Evolutionary conservation across 2,113 vertebrate genomes (phyloP).

Genomic region (Hassar affinis): DNA sequence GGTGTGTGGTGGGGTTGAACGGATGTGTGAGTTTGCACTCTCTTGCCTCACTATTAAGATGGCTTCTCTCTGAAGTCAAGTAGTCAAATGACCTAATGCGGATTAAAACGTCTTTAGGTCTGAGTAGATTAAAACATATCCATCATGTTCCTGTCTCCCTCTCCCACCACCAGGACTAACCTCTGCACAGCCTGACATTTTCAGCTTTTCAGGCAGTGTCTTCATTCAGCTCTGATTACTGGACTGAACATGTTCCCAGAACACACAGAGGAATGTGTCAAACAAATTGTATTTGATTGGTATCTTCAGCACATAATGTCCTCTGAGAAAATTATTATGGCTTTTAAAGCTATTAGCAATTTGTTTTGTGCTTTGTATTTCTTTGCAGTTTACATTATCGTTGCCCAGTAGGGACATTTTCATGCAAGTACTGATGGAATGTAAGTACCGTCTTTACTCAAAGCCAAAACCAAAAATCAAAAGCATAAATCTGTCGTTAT

Average conservation of each 20-base stretch:
- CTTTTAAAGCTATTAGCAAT: conserved; percentile 31
- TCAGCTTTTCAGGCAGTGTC: background rate
- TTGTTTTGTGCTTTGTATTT: conserved; percentile 16
- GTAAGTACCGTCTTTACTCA: conserved; percentile 27
- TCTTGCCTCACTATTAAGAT: conserved; percentile 15
- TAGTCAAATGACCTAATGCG: conserved; percentile 21
- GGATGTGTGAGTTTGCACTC: conserved; percentile 4
- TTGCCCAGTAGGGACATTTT: conserved; percentile 26
- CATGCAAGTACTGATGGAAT: conserved; percentile 22
- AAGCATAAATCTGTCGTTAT: conserved; percentile 39
- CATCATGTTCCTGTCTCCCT: background rate
- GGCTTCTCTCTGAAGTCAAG: conserved; percentile 8
- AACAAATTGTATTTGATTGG: conserved; percentile 20
- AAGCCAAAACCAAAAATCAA: conserved; percentile 33
- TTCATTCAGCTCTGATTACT: conserved; percentile 28
- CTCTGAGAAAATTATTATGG: conserved; percentile 22
- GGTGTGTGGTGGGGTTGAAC: background rate
- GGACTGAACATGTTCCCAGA: conserved; percentile 10
- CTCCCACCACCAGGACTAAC: background rate
- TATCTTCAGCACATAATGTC: conserved; percentile 24
- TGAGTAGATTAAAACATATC: conserved; percentile 18
- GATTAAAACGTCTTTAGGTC: background rate
- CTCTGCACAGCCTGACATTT: conserved; percentile 8
- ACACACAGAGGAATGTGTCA: background rate
- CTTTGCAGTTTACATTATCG: conserved; percentile 18